Evolutionary conservation across 2,888 invertebrate species (phyloP).

Genomic region (Thera britannica): DNA sequence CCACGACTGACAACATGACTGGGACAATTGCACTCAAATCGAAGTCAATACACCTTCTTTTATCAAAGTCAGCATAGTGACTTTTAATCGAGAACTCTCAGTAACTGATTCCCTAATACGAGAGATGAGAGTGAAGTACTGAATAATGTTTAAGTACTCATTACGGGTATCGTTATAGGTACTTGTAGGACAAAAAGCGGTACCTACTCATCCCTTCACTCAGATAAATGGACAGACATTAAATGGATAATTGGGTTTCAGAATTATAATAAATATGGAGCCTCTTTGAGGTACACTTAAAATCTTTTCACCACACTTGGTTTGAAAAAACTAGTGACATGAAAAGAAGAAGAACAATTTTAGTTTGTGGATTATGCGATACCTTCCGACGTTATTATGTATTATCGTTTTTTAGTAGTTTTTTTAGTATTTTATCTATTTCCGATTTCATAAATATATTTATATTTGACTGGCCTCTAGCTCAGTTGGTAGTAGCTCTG

Average conservation of each 20-base stretch:
- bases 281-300: no score
- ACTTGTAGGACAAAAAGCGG: conserved; percentile 24
- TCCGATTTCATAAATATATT: no score
- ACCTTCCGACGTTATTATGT: no score
- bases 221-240: conserved; percentile 33
- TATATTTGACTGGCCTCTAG: no score
- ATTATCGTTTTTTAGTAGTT: no score
- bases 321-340: no score
- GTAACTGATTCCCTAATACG: not conserved
- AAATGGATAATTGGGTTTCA: conserved; percentile 10
- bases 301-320: no score
- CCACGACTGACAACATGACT: no score
- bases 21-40: not conserved
- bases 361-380: no score
- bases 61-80: not conserved
- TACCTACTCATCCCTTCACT: conserved; percentile 36
- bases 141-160: conserved; percentile 53
- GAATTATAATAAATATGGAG: not conserved
- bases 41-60: not conserved
- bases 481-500: no score
- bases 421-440: no score
- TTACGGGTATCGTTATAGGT: conserved; percentile 49
- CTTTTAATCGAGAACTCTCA: conserved; percentile 14
- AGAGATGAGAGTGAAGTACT: conserved; percentile 46
- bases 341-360: no score